Evolutionary conservation across 2,888 invertebrate species (phyloP).

Genomic region (Oscheius myriophilus): DNA sequence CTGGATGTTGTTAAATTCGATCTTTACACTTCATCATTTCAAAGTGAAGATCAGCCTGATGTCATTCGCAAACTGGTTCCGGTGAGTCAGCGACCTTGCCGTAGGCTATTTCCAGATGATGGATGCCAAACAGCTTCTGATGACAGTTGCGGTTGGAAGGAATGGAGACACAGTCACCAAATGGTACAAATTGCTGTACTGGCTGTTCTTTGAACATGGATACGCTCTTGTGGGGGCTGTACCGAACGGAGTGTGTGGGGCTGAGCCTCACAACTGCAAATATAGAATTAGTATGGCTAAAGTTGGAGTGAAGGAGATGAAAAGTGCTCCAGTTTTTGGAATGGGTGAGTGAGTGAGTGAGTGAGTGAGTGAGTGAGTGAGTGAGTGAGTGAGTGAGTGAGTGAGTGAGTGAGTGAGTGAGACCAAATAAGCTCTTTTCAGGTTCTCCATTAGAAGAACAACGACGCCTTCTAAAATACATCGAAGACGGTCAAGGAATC

Average conservation of each 20-base stretch:
- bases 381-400: no score
- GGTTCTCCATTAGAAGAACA: constrained; percentile 29
- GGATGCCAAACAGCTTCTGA: constrained; percentile 7
- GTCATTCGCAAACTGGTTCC: constrained; percentile 25
- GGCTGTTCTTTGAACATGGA: constrained; percentile 24
- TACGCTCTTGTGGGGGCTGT: constrained; percentile 26
- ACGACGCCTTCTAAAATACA: constrained; percentile 6
- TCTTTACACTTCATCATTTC: constrained; percentile 26
- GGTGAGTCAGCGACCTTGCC: constrained; percentile 4
- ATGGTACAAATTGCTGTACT: constrained; percentile 30
- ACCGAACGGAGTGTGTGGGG: constrained; percentile 26
- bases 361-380: no score
- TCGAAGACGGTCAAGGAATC: neutral
- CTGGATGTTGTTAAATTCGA: constrained; percentile 27
- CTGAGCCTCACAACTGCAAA: constrained; percentile 10
- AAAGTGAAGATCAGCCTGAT: constrained; percentile 27
- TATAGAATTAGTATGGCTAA: constrained; percentile 25
- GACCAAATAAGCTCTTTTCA: neutral
- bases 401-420: no score
- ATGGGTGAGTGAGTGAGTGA: constrained; percentile 14
- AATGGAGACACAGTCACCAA: constrained; percentile 8
- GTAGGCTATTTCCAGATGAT: constrained; percentile 12
- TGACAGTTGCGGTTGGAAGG: constrained; percentile 7
- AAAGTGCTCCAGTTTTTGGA: constrained; percentile 29
- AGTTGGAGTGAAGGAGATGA: neutral